phyloP scores from a whole-genome alignment of 2,113 vertebrate species.

The Mormyrus iriodes region DNA sequence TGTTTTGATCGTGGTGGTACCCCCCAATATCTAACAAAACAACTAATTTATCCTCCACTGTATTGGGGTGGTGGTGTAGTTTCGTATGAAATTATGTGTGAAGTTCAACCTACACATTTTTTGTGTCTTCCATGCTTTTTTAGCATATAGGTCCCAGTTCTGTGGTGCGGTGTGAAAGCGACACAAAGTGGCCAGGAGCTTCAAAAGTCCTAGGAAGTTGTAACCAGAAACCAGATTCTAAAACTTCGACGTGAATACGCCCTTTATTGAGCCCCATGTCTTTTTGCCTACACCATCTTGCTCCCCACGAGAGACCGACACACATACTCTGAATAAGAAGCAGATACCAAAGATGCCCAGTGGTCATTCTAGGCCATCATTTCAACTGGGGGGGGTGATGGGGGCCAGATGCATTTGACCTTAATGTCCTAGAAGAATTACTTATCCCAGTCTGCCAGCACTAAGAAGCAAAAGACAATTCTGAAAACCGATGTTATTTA shows the following conservation, averaged over 20 bases:
- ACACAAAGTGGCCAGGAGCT: not conserved
- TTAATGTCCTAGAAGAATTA: too few species aligned
- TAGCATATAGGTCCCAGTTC: not conserved
- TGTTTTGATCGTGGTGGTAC: too few species aligned
- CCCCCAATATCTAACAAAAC: not conserved
- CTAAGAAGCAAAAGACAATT: too few species aligned
- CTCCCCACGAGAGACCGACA: too few species aligned
- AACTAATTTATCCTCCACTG: not conserved
- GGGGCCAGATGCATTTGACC: too few species aligned
- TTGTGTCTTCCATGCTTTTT: not conserved
- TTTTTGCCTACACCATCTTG: not conserved
- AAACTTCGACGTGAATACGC: not conserved
- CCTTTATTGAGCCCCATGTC: not conserved
- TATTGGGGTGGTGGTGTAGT: not conserved
- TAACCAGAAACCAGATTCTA: not conserved
- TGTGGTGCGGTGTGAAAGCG: not conserved
- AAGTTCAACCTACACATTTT: not conserved
- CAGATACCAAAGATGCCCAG: not conserved
- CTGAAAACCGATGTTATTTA: too few species aligned
- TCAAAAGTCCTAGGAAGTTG: not conserved
- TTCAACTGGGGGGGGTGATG: too few species aligned
- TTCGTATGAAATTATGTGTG: not conserved
- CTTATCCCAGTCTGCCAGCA: too few species aligned
- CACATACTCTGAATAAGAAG: not conserved
- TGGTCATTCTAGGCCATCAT: too few species aligned